Conservation (phyloP, 2,113 vertebrate species). For the Halichoerus grypus region DNA sequence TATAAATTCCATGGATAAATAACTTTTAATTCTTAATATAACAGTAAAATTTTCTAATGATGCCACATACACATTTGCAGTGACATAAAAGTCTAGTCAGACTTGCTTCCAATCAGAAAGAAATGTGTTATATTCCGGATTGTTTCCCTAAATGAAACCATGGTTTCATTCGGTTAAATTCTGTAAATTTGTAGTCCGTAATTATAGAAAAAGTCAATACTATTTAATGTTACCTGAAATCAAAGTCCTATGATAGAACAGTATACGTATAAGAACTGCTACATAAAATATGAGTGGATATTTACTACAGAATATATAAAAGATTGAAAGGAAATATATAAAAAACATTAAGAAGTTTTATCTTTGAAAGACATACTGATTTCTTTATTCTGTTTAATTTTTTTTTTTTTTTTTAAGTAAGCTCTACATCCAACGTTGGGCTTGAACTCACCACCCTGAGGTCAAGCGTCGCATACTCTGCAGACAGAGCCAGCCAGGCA, state of each 20-base stretch:
- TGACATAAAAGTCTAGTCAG: conserved; percentile 15
- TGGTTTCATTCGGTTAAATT: background rate
- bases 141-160: background rate
- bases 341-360: conserved; percentile 35
- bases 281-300: background rate
- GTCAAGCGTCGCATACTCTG: background rate
- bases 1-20: background rate
- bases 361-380: background rate
- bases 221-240: background rate
- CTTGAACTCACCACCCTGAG: background rate
- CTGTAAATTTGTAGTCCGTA: background rate
- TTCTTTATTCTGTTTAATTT: conserved; percentile 24
- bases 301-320: conserved; percentile 29
- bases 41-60: conserved; percentile 26
- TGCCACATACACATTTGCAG: background rate
- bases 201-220: background rate
- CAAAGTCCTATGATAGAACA: background rate
- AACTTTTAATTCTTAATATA: conserved; percentile 21
- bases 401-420: background rate
- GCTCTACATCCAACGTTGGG: background rate
- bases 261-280: background rate
- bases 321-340: background rate
- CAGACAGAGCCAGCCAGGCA: background rate
- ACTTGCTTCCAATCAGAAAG: conserved; percentile 2
- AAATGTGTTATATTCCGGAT: background rate